phyloP scores from a whole-genome alignment of 2,113 vertebrate genomes.

The Saimiri boliviensis region DNA sequence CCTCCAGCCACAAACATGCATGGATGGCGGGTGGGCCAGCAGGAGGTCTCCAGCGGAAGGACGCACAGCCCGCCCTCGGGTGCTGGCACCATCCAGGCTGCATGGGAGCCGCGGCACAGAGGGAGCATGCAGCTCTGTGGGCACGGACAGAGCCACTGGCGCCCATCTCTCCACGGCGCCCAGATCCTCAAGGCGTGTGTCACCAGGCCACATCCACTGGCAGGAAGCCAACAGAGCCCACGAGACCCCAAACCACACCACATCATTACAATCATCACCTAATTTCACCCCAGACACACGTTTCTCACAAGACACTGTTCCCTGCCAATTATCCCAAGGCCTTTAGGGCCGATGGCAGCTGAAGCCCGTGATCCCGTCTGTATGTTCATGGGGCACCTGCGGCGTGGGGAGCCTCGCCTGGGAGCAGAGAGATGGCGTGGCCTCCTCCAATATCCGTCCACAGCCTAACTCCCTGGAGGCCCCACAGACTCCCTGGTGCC shows the following conservation, averaged over 20 bases:
- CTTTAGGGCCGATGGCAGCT: rapidly evolving
- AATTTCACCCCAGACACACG: not conserved
- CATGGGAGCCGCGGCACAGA: not conserved
- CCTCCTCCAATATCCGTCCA: not conserved
- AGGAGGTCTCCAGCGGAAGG: not conserved
- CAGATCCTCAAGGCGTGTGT: not conserved
- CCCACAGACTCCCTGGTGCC: not conserved
- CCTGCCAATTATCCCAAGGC: rapidly evolving
- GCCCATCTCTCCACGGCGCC: not conserved
- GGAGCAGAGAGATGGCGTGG: not conserved
- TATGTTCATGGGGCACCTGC: rapidly evolving
- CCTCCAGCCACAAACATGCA: not conserved
- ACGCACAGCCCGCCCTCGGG: not conserved
- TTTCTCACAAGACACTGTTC: not conserved
- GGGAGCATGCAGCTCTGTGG: not conserved
- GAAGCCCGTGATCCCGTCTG: rapidly evolving
- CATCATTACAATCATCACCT: rapidly evolving
- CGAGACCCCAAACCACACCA: not conserved
- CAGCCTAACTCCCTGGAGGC: not conserved
- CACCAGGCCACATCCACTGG: not conserved
- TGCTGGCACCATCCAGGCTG: not conserved
- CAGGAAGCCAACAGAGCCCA: not conserved
- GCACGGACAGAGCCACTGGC: not conserved
- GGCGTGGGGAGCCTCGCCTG: not conserved
- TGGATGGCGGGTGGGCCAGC: not conserved